Evolutionary conservation across 2,113 vertebrate genomes (phyloP), one percentile per base, ranked within the genome.

Genomic region (Nothobranchius furzeri): DNA sequence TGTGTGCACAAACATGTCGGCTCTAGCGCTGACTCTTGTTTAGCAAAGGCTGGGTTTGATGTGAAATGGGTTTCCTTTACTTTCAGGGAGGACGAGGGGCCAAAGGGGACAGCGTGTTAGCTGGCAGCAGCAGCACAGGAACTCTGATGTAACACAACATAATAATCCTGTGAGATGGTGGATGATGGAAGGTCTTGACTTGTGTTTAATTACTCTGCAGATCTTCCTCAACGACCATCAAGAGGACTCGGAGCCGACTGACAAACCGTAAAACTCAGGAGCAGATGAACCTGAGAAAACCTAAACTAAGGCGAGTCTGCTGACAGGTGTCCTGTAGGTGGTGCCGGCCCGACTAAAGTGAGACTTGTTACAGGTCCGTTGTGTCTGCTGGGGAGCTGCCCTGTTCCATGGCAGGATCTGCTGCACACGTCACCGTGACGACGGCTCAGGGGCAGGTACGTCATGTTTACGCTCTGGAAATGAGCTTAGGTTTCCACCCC

Each of bases 351-450:
- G 7, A 13, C 57, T 53, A 9, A 70, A 24, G 6, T 15, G 11
- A 30, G 15, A 15, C 54, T 61, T 1, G 30, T 43, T 17, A 4
- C 77, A 90, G 89, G 76, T 82, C 85, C 0, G 84, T 89, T 0
- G 53, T 84, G 59, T 91, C 89, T 4, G 14, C 82, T 7, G 88
- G 89, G 3, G 85, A 91, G 13, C 58, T 89, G 15, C 71, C 68
- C 43, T 88, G 89, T 63, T 68, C 84, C 3, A 5, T 72, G 53
- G 54, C 68, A 0, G 79, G 77, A 57, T 78, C 82, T 14, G 63
- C 82, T 50, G 81, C 88, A 9, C 85, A 90, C 61, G 55, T 91
- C 74, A 76, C 84, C 0, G 79, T 90, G 4, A 88, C 89, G 13
- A 91, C 89, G 9, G 85, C 60, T 9, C 70, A 2, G 37, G 89